Percentiles rank a stretch among this genome's conserved stretches.
Conservation (phyloP, 2,888 invertebrate species). For the Heliothis peltigera region DNA sequence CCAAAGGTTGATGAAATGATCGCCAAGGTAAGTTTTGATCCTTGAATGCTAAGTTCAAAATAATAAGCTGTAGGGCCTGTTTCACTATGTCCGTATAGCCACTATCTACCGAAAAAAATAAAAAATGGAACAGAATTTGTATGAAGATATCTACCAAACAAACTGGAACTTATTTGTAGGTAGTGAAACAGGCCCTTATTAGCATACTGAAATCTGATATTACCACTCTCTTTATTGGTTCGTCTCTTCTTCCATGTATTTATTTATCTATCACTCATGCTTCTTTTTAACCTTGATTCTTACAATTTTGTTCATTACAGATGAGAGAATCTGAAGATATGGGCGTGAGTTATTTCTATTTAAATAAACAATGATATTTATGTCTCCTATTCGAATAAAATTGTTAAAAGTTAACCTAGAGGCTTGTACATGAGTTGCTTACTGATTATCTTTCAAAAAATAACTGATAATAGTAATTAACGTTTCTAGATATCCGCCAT, state of each 20-base stretch:
- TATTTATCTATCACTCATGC: too few species aligned
- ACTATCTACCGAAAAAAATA: too few species aligned
- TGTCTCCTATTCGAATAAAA: neutral
- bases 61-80: too few species aligned
- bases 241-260: too few species aligned
- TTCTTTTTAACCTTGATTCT: neutral
- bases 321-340: constrained; percentile 1
- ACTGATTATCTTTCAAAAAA: too few species aligned
- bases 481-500: constrained; percentile 1
- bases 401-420: neutral
- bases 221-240: too few species aligned
- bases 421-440: neutral
- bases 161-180: too few species aligned
- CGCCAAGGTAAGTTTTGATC: constrained; percentile 68
- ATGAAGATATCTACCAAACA: too few species aligned
- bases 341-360: constrained; percentile 37
- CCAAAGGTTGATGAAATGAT: constrained; percentile 78
- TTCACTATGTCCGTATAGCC: too few species aligned
- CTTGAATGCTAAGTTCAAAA: neutral
- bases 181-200: too few species aligned
- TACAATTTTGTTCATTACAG: constrained; percentile 29
- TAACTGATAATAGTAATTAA: neutral
- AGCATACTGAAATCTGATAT: too few species aligned
- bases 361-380: neutral
- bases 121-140: too few species aligned